These are phyloP conservation scores for Melanotaenia pygmaea DNA, from an alignment of 2,797 vertebrate genomes.

Conservation along the genomic window DNA sequence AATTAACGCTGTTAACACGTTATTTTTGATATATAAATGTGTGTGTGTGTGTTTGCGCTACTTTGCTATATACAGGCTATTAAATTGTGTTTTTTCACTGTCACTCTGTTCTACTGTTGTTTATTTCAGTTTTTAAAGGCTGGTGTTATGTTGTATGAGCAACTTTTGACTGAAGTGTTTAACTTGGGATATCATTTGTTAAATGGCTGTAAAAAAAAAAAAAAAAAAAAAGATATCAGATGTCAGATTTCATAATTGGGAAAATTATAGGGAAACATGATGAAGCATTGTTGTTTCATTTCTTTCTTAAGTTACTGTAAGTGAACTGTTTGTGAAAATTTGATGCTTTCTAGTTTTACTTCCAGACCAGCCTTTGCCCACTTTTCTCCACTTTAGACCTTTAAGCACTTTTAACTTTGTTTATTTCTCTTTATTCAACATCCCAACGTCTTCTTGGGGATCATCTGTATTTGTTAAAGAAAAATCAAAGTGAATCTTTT, in stretches of 20 bases:
- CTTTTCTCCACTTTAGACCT: constrained; percentile 21
- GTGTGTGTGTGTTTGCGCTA: too few relatives aligned
- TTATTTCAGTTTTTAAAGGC: not conserved
- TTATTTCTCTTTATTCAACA: constrained; percentile 11
- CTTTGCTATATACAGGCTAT: too few relatives aligned
- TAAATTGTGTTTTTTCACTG: too few relatives aligned
- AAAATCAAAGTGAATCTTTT: constrained; percentile 26
- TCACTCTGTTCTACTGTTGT: too few relatives aligned
- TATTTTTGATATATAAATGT: too few relatives aligned
- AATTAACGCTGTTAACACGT: too few relatives aligned
- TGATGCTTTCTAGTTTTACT: constrained; percentile 35
- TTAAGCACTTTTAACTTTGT: not conserved
- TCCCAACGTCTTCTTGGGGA: constrained; percentile 11
- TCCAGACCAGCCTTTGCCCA: constrained; percentile 26
- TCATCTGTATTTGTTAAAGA: constrained; percentile 25
- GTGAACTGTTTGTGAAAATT: not conserved
- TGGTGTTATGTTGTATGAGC: not conserved
- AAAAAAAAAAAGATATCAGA: not conserved
- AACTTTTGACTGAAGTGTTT: not conserved
- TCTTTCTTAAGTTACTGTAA: not conserved
- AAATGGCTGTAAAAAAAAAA: not conserved
- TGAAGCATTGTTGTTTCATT: not conserved
- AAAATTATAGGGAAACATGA: too few relatives aligned
- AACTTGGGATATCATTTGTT: not conserved
- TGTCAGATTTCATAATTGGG: too few relatives aligned